Base-by-base conservation (phyloP, 2,113 vertebrate species). In the Orycteropus afer region DNA sequence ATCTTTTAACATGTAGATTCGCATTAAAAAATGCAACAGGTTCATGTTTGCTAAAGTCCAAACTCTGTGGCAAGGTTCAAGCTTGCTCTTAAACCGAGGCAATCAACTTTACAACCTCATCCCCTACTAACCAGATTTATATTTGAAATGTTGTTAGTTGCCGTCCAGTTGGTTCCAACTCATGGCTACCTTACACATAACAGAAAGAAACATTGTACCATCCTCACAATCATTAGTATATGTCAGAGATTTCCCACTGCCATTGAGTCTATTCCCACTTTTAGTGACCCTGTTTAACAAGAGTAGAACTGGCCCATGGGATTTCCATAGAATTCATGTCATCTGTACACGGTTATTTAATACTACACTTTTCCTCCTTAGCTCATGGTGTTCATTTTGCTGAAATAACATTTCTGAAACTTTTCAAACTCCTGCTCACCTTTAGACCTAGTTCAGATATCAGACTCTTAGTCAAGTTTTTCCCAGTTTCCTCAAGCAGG, bases 11-110 rank as follows among this genome's bases (percentile, higher is more conserved):
- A 61, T 25, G 63, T 1, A 90, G 23, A 67, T 74, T 49, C 27
- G 61, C 71, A 37, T 67, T 94, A 1, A 82, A 92, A 89, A 79
- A 81, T 2, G 12, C 14, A 89, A 27, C 20, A 88, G 32, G 12
- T 80, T 79, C 34, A 47, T 82, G 81, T 65, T 40, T 87, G 51
- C 53, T 57, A 69, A 82, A 40, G 37, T 49, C 57, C 40, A 83
- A 22, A 93, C 34, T 92, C 42, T 67, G 78, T 40, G 45, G 69
- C 49, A 90, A 89, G 51, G 81, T 59, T 84, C 53, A 84, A 86
- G 10, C 42, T 67, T 13, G 47, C 81, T 89, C 51, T 55, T 78
- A 73, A 86, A 32, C 67, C 78, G 12, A 49, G n/a, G 51, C 63
- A 79, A 81, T 85, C 45, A 93, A 71, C 40, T 12, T 81, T 89